Conservation (phyloP, 2,888 invertebrate genomes). For the Altica lythri region DNA sequence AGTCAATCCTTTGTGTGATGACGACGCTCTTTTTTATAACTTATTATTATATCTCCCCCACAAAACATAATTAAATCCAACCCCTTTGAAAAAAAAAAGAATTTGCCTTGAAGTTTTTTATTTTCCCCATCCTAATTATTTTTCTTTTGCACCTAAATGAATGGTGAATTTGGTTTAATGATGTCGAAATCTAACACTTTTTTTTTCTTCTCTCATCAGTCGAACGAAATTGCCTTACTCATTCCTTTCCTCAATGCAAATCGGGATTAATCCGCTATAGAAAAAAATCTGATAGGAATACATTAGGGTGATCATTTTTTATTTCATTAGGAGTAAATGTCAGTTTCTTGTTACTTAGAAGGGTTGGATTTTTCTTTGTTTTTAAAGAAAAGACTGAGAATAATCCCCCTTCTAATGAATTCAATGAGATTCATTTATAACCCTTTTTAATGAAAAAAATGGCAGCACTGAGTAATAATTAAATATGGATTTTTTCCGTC, state of each 20-base stretch:
- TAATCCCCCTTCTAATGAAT: constrained; percentile 5
- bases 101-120: constrained; percentile 29
- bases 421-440: constrained; percentile 14
- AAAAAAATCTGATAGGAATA: constrained; percentile 33
- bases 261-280: constrained; percentile 28
- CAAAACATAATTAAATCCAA: constrained; percentile 20
- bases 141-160: constrained; percentile 29
- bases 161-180: constrained; percentile 26
- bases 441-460: constrained; percentile 13
- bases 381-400: constrained; percentile 14
- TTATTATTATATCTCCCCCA: not conserved
- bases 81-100: constrained; percentile 16
- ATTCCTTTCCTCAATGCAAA: constrained; percentile 29
- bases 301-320: constrained; percentile 40
- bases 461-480: no score
- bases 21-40: no score
- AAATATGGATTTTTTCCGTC: no score
- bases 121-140: constrained; percentile 29
- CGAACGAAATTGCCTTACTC: constrained; percentile 19
- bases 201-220: constrained; percentile 27
- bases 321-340: constrained; percentile 34
- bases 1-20: no score
- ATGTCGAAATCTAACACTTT: constrained; percentile 28
- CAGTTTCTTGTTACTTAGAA: constrained; percentile 31
- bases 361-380: constrained; percentile 29